phyloP scores from a whole-genome alignment of 1,140 invertebrate genomes.

The Planococcus citri region DNA sequence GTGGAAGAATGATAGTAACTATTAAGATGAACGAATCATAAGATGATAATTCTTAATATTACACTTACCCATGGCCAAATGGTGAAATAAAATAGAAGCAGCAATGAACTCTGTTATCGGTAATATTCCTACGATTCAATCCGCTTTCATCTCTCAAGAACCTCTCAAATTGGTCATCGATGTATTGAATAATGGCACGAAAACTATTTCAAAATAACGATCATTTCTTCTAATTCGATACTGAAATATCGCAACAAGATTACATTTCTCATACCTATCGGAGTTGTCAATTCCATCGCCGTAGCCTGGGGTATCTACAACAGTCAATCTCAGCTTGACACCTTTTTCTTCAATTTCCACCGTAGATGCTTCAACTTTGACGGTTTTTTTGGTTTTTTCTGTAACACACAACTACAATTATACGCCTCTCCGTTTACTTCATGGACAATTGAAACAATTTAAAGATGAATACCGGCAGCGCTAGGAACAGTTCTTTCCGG shows the following conservation, averaged over 20 bases:
- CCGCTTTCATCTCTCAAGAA: constrained; percentile 84
- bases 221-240: too few species aligned
- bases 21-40: background rate
- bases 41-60: background rate
- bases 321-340: constrained; percentile 74
- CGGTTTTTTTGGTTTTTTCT: constrained; percentile 82
- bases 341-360: constrained; percentile 89
- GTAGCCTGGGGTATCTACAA: constrained; percentile 96
- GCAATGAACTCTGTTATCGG: constrained; percentile 87
- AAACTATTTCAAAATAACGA: constrained; percentile 45
- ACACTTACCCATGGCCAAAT: constrained; percentile 79
- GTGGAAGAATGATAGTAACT: constrained; percentile 29
- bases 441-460: too few species aligned
- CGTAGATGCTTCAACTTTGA: constrained; percentile 78
- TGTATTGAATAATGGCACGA: constrained; percentile 79
- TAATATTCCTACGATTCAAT: constrained; percentile 77
- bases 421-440: too few species aligned
- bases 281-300: constrained; percentile 98
- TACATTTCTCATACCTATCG: constrained; percentile 40
- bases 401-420: constrained; percentile 30
- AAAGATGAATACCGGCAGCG: constrained; percentile 54
- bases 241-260: too few species aligned
- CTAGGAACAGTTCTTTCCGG: constrained; percentile 75
- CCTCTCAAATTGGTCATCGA: constrained; percentile 86
- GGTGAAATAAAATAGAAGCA: constrained; percentile 99